A percentile compares a stretch with the other conserved stretches of the same genome.
Evolutionary conservation across 64 coral and sea anemone species (phyloP).

Genomic region (Exaiptasia diaphana): DNA sequence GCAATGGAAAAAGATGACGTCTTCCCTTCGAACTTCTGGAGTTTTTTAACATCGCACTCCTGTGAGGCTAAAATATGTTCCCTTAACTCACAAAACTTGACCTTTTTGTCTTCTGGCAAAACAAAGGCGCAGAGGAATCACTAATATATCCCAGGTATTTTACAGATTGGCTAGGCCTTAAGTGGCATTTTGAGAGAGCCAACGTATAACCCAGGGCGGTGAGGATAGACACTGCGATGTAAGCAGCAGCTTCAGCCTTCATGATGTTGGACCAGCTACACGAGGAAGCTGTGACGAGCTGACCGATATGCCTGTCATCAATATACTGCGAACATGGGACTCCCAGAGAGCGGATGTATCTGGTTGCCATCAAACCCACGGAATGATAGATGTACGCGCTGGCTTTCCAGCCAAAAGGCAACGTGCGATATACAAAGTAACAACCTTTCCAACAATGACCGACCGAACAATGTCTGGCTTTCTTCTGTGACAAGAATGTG

Average conservation of each 20-base stretch:
- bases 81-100: neutral
- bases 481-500: neutral
- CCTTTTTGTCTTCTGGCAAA: constrained; percentile 24
- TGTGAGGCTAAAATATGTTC: neutral
- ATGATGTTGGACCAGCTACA: constrained; percentile 1
- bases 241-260: constrained; percentile 15
- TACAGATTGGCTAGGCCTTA: neutral
- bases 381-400: constrained; percentile 48
- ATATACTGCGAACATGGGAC: constrained; percentile 36
- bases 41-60: neutral
- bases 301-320: constrained; percentile 42
- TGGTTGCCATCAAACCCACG: constrained; percentile 16
- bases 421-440: constrained; percentile 4
- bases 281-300: neutral
- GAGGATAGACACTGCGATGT: neutral
- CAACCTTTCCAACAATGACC: neutral
- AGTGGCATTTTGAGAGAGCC: constrained; percentile 3
- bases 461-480: constrained; percentile 15
- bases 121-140: constrained; percentile 12
- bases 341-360: constrained; percentile 20
- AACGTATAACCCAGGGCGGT: constrained; percentile 15
- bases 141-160: constrained; percentile 32
- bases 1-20: constrained; percentile 44
- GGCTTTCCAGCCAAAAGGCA: constrained; percentile 41
- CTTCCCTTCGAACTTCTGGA: constrained; percentile 49